Evolutionary conservation across 2,888 invertebrate species (phyloP).

Genomic region (Dynastes maya): DNA sequence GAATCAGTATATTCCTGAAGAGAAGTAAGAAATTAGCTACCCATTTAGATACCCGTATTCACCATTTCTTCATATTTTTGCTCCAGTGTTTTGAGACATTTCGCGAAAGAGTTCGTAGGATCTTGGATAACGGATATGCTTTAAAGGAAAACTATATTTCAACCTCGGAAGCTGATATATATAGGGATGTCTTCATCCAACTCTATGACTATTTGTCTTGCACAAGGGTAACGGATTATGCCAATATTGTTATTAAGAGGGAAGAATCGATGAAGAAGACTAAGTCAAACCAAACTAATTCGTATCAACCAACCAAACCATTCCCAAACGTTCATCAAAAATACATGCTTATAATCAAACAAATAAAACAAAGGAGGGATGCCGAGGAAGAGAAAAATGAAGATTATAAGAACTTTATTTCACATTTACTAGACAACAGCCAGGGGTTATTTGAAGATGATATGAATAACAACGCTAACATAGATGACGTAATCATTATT

Average conservation of each 20-base stretch:
- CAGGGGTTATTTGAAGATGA: background rate
- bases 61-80: constrained; percentile 36
- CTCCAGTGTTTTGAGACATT: constrained; percentile 27
- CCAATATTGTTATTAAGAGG: background rate
- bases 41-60: constrained; percentile 11
- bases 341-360: constrained; percentile 20
- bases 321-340: constrained; percentile 3
- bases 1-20: constrained; percentile 17
- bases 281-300: background rate
- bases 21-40: constrained; percentile 9
- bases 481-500: background rate
- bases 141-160: constrained; percentile 33
- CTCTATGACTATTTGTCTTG: constrained; percentile 35
- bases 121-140: constrained; percentile 6
- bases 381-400: constrained; percentile 28
- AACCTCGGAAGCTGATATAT: constrained; percentile 13
- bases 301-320: background rate
- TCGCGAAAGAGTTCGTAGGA: constrained; percentile 18
- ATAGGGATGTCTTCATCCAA: constrained; percentile 30
- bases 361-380: constrained; percentile 11
- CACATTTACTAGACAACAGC: background rate
- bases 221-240: constrained; percentile 22
- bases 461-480: background rate
- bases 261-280: background rate
- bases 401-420: constrained; percentile 24